A percentile compares a stretch with the other conserved stretches of the same genome.
phyloP scores from a whole-genome alignment of 2,797 vertebrate genomes.

The Mormyrops boulengeri region DNA sequence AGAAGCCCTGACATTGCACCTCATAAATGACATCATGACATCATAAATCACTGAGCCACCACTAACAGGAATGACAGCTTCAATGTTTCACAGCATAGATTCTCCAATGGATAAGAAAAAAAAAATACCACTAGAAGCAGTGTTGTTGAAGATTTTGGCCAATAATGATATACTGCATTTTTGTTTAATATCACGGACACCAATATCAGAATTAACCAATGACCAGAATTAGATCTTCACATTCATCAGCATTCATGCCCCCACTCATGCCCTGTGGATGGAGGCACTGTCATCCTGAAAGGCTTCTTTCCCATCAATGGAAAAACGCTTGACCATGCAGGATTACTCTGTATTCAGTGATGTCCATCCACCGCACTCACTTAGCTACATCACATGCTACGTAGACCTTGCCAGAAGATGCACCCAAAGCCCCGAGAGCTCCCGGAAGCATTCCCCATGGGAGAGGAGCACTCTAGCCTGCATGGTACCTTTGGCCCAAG shows the following conservation, averaged over 20 bases:
- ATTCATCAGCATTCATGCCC: background rate
- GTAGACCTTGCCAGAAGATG: background rate
- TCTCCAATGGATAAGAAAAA: background rate
- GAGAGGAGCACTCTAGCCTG: background rate
- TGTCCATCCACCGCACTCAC: background rate
- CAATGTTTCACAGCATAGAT: background rate
- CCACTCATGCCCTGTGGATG: background rate
- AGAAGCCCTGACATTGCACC: background rate
- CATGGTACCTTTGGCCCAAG: background rate
- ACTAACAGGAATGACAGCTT: background rate
- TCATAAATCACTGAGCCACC: background rate
- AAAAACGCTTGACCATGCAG: background rate
- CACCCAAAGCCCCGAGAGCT: background rate
- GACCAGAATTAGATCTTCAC: background rate
- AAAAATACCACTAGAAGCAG: background rate
- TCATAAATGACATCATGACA: background rate
- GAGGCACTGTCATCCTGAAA: background rate
- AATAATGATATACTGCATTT: background rate
- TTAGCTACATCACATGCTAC: background rate
- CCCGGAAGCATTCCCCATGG: background rate
- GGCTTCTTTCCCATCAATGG: background rate
- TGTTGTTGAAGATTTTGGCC: background rate
- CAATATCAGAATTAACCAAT: background rate
- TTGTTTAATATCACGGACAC: background rate
- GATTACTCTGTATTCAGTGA: background rate